Conservation (phyloP, 92 coral and sea anemone genomes). For the Siderastrea siderea region DNA sequence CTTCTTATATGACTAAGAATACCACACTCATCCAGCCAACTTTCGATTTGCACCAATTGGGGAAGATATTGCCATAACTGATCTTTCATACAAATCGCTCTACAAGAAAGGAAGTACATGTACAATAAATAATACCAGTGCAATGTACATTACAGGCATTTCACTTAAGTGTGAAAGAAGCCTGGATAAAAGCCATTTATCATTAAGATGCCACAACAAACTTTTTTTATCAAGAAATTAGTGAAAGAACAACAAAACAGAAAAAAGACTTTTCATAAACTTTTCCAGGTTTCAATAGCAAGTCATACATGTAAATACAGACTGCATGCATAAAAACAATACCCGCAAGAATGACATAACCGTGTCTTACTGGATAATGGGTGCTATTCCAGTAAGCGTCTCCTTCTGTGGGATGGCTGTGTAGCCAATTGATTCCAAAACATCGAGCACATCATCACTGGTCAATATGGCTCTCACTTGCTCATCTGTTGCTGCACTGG, state of each 20-base stretch:
- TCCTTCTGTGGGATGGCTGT: constrained; percentile 79
- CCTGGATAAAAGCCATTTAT: neutral
- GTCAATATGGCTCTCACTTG: constrained; percentile 54
- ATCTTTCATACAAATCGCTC: constrained; percentile 79
- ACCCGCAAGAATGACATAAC: neutral
- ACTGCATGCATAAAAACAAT: neutral
- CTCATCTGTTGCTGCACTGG: constrained; percentile 66
- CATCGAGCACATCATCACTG: constrained; percentile 69
- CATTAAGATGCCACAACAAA: neutral
- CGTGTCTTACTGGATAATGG: constrained; percentile 68
- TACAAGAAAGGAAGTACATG: constrained; percentile 15
- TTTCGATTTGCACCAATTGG: constrained; percentile 73
- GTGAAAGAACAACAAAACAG: neutral
- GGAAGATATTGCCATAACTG: constrained; percentile 69
- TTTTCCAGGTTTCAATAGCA: neutral
- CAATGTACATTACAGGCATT: constrained; percentile 23
- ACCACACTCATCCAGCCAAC: constrained; percentile 66
- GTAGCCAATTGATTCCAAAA: constrained; percentile 67
- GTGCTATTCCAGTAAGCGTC: constrained; percentile 56
- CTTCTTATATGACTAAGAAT: constrained; percentile 59
- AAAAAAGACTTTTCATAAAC: neutral
- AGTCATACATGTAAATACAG: neutral
- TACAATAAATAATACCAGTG: neutral
- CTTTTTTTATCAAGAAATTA: neutral
- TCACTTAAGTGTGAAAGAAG: neutral